Base-by-base conservation (phyloP, 2,797 vertebrate genomes). In the Caiman crocodilus region DNA sequence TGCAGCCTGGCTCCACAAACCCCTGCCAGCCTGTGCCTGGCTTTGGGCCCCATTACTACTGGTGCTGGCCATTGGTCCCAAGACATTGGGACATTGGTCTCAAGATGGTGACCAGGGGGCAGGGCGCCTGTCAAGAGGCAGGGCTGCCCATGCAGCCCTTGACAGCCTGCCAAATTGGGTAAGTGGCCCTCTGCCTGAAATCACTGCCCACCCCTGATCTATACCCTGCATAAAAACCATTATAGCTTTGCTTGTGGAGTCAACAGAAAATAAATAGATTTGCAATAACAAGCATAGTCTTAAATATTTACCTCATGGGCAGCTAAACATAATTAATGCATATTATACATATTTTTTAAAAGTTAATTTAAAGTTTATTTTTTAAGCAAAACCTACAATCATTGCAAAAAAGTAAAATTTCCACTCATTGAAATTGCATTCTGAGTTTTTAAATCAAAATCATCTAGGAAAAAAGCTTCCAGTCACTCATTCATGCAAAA, bases 301-400 rank as follows among this genome's bases (percentile, higher is more conserved):
- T 58, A 18, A 14, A 65, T 77, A 25, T 95, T 96, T 91, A 82
- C 30, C 58, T 92, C 71, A 63, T 63, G 60, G 56, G 17, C 25
- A 93, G 50, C 67, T 3, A 65, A 11, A 55, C 69, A 14, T 86
- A 90, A 74, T 84, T 90, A 56, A 13, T 56, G 76, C n/a, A 85
- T 63, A 56, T 79, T 86, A 91, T 42, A 60, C 77, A 80, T 11
- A 84, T 30, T 89, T 95, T 35, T 11, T 67, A 59, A 92, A 76
- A 42, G 74, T 83, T 76, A 4, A 75, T 88, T 82, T 81, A 92
- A 89, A 89, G n/a, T 90, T 67, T 90, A 4, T 81, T 90, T 42
- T 82, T 79, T 85, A 14, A 0, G 60, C 58, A 75, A 85, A 86
- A 50, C 65, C 71, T 14, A 59, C 28, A 55, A 85, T 84, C 28